Percentiles rank a stretch among this genome's conserved stretches.
phyloP scores from a whole-genome alignment of 2,113 vertebrate genomes.

The Thymallus thymallus region DNA sequence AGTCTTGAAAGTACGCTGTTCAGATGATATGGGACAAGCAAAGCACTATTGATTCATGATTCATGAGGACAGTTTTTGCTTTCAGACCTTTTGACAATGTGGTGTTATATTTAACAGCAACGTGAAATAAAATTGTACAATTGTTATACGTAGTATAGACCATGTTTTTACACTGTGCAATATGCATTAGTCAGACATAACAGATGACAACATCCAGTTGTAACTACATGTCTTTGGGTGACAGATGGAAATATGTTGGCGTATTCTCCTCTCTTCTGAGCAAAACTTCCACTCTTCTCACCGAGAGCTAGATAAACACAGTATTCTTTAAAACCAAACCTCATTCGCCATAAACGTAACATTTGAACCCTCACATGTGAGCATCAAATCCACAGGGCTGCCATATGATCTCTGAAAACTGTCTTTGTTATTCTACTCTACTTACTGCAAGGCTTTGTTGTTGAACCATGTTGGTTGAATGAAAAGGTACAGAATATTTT shows the following conservation, averaged over 20 bases:
- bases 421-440: constrained; percentile 50
- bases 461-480: constrained; percentile 42
- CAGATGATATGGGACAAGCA: background rate
- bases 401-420: constrained; percentile 44
- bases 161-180: background rate
- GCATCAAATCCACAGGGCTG: constrained; percentile 52
- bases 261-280: constrained; percentile 34
- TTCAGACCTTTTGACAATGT: background rate
- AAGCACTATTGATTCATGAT: background rate
- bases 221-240: constrained; percentile 69
- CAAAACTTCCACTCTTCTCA: constrained; percentile 44
- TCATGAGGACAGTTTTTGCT: background rate
- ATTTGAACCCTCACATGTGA: no score
- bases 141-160: background rate
- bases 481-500: constrained; percentile 58
- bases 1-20: background rate
- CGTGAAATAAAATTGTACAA: background rate
- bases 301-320: constrained; percentile 57
- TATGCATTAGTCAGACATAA: constrained; percentile 24
- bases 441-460: constrained; percentile 28
- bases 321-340: constrained; percentile 52
- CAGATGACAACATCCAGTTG: constrained; percentile 50
- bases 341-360: constrained; percentile 48
- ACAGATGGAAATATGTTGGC: constrained; percentile 51
- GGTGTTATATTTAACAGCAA: background rate